Evolutionary conservation across 1,140 invertebrate genomes (phyloP).

Genomic region (Xylocopa sonorina): DNA sequence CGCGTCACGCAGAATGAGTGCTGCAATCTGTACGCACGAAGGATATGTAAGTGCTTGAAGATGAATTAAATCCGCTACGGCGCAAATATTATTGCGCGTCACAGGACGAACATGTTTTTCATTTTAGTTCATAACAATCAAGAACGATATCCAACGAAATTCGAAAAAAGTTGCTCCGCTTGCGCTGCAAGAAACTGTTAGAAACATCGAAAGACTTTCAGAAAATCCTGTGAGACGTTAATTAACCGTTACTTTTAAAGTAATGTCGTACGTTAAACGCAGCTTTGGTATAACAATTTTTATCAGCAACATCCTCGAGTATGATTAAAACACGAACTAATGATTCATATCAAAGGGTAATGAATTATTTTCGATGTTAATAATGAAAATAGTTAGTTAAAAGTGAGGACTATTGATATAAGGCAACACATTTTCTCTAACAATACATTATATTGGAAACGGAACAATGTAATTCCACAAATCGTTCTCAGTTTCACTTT

Average conservation of each 20-base stretch:
- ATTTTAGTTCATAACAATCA: conserved; percentile 25
- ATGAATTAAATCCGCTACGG: neutral
- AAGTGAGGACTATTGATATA: neutral
- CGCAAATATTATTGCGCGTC: conserved; percentile 1
- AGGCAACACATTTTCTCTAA: neutral
- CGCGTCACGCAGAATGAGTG: no score
- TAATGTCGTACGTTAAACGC: neutral
- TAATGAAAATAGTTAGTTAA: neutral
- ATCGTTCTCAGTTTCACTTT: neutral
- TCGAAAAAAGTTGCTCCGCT: neutral
- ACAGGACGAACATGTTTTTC: conserved; percentile 9
- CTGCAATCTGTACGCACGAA: neutral
- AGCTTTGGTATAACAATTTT: neutral
- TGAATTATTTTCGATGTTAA: neutral
- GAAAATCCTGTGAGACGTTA: neutral
- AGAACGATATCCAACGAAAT: neutral
- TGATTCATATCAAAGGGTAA: no score
- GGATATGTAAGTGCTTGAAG: neutral
- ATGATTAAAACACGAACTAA: neutral
- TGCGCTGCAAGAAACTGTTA: conserved; percentile 33
- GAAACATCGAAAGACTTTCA: conserved; percentile 30
- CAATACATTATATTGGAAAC: neutral
- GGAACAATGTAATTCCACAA: neutral
- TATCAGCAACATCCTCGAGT: neutral
- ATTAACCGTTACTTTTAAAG: neutral